These are phyloP conservation scores for Drosophila subpulchrella DNA, from an alignment of 1,140 invertebrate species.

Conservation along the genomic window DNA sequence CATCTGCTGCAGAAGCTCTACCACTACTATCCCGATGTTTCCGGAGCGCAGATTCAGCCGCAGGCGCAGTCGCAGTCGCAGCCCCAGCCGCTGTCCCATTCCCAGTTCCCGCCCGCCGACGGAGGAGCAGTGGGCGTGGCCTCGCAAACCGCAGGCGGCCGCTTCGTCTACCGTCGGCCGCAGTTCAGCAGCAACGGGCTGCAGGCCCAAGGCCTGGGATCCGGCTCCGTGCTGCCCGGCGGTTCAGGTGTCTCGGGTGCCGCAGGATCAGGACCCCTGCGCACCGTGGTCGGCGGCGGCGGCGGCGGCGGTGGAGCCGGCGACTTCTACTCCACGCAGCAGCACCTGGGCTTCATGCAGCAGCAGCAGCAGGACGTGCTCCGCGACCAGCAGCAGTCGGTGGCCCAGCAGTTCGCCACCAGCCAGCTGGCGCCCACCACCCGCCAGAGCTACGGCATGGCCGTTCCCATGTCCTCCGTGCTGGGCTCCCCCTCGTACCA, in stretches of 20 bases:
- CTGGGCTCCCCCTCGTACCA: constrained; percentile 44
- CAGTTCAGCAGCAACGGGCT: constrained; percentile 54
- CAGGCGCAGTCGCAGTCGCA: background rate
- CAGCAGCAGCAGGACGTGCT: constrained; percentile 66
- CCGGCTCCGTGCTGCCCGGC: background rate
- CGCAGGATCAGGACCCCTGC: constrained; percentile 1
- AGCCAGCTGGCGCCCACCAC: constrained; percentile 56
- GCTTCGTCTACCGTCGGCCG: constrained; percentile 19
- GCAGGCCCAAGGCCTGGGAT: constrained; percentile 16
- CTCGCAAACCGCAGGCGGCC: constrained; percentile 8
- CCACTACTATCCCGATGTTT: constrained; percentile 56
- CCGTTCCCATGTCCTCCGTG: constrained; percentile 52
- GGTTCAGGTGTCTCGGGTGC: background rate
- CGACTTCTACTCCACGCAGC: constrained; percentile 61
- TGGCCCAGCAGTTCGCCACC: constrained; percentile 64
- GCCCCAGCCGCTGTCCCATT: background rate
- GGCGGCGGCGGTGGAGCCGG: background rate
- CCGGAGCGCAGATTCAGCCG: constrained; percentile 13
- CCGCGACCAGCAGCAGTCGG: constrained; percentile 65
- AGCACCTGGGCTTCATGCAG: constrained; percentile 69
- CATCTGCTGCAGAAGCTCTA: constrained; percentile 67
- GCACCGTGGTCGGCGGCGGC: background rate
- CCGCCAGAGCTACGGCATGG: constrained; percentile 50
- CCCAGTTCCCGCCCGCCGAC: constrained; percentile 1
- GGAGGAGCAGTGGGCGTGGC: background rate